These are phyloP conservation scores for Melieria crassipennis DNA, from an alignment of 2,888 invertebrate species.

Conservation along the genomic window DNA sequence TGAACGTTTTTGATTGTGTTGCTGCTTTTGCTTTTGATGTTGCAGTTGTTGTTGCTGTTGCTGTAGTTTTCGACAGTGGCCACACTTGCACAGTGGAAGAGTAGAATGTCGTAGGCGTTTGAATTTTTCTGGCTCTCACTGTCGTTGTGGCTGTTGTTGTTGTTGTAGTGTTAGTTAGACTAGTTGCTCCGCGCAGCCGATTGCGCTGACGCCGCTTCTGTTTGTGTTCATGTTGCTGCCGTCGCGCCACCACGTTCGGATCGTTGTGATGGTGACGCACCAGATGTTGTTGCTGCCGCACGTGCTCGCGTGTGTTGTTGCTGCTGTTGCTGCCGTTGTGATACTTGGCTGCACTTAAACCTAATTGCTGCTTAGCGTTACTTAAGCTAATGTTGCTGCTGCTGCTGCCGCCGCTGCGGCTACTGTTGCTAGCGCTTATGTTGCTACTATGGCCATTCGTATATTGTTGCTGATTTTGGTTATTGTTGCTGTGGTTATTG, in stretches of 20 bases:
- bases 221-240: slow-evolving; percentile 58
- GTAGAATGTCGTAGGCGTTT: slow-evolving; percentile 38
- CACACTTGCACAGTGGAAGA: no score
- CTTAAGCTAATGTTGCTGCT: slow-evolving; percentile 43
- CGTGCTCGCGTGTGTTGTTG: slow-evolving; percentile 41
- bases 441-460: slow-evolving; percentile 52
- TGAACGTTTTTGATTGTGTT: slow-evolving; percentile 35
- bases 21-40: slow-evolving; percentile 42
- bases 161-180: slow-evolving; percentile 35
- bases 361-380: slow-evolving; percentile 35
- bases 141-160: slow-evolving; percentile 49
- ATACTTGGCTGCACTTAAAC: slow-evolving; percentile 42
- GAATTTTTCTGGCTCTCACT: slow-evolving; percentile 28
- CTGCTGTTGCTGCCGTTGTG: slow-evolving; percentile 44
- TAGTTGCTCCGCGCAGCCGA: slow-evolving; percentile 46
- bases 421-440: slow-evolving; percentile 50
- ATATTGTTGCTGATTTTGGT: slow-evolving; percentile 46
- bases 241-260: slow-evolving; percentile 57
- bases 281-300: slow-evolving; percentile 54
- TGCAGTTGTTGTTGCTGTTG: slow-evolving; percentile 34
- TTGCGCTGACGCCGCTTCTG: slow-evolving; percentile 54
- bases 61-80: slow-evolving; percentile 30
- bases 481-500: slow-evolving; percentile 43
- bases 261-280: slow-evolving; percentile 64
- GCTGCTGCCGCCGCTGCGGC: slow-evolving; percentile 46